Base-by-base conservation (phyloP, 2,888 invertebrate species). In the Esperia sulphurella region DNA sequence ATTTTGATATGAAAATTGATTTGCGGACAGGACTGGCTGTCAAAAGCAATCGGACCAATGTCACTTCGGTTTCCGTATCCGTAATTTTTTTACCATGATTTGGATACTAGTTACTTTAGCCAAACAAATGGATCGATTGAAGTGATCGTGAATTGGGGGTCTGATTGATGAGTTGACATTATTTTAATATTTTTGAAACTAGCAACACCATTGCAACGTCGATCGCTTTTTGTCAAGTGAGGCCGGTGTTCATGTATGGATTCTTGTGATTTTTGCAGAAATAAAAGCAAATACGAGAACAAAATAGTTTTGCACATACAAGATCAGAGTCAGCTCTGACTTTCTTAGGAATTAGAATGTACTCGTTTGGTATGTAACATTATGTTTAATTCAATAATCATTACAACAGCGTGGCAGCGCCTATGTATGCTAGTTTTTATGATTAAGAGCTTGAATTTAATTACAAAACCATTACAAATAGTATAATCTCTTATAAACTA, bases 141-240 rank as follows among this genome's bases (percentile, higher is more conserved):
- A 35, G 5, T 3, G 35, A 3, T 9, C 31, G 31, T 35, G 35
- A 3, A 35, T 35, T n/a, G 35, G 35, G 35, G 31, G 31, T 2
- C 7, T 7, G 31, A 9, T 21, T 21, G 21, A 21, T 31, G 39
- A 12, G 8, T 13, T 8, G 9, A 10, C 33, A 33, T 37, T 37
- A 1, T 10, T 5, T 21, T 35, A 21, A 35, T 35, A 35, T 35
- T 35, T 35, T 35, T 35, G 3, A 35, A 3, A n/a, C 12, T 65
- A 49, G 71, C 62, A 75, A 68, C 63, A 63, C 45, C 55, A 21
- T 30, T 72, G 79, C 81, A 69, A 83, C 84, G 85, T 85, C 75
- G 80, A 73, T 71, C 57, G 58, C 68, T 77, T 71, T n/a, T 65
- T 74, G 81, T 82, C 83, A 79, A 75, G 51, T 48, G 50, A 43